Percentiles rank a stretch among this genome's conserved stretches.
phyloP scores from a whole-genome alignment of 2,113 vertebrate genomes.

The Romanogobio albipinnatus region DNA sequence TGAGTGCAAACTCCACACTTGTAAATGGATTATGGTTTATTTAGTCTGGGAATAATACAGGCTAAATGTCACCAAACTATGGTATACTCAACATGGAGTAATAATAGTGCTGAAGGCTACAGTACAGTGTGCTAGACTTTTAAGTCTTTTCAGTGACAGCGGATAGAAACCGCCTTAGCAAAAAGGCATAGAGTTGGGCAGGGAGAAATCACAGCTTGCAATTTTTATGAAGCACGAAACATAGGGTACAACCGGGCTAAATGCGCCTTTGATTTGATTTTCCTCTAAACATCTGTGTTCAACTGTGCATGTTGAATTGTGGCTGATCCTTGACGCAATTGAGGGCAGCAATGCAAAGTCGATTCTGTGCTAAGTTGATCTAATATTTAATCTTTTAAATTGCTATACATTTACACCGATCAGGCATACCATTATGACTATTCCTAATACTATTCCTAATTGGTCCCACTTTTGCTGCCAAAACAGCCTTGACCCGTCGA shows the following conservation, averaged over 20 bases:
- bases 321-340: neutral
- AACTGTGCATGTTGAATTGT: neutral
- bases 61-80: slow-evolving; percentile 4
- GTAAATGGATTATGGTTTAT: slow-evolving; percentile 73
- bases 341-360: neutral
- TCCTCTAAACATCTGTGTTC: neutral
- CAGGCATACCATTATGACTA: no score
- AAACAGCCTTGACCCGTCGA: no score
- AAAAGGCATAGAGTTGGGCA: neutral
- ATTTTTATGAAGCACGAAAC: slow-evolving; percentile 4
- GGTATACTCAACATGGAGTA: neutral
- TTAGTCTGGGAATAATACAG: slow-evolving; percentile 70
- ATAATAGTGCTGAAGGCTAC: neutral
- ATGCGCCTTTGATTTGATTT: neutral
- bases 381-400: neutral
- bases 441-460: no score
- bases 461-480: no score
- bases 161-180: neutral
- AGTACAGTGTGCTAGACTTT: neutral
- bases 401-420: no score
- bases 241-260: neutral
- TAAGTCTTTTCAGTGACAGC: slow-evolving; percentile 11
- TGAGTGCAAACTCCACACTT: slow-evolving; percentile 53
- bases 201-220: slow-evolving; percentile 1
- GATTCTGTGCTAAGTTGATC: neutral